phyloP scores from a whole-genome alignment of 2,888 invertebrate species.

The Steinernema hermaphroditum region DNA sequence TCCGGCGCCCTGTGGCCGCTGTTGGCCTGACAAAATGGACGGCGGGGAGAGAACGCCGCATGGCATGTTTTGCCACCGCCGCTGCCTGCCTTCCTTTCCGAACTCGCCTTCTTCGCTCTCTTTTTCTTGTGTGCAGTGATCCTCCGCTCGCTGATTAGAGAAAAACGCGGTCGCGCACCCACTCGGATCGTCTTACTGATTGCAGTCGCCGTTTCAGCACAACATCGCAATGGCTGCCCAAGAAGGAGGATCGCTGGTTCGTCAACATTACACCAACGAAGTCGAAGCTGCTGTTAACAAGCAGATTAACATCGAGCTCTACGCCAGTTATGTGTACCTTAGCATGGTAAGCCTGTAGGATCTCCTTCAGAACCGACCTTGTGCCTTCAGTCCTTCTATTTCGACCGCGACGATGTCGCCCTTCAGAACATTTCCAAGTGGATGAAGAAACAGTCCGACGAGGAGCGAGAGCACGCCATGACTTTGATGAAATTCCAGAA shows the following conservation, averaged over 20 bases:
- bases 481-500: constrained; percentile 69
- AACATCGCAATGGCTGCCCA: constrained; percentile 13
- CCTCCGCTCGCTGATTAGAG: not conserved
- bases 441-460: constrained; percentile 73
- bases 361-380: not conserved
- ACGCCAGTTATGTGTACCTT: constrained; percentile 77
- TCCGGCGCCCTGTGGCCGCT: constrained; percentile 1
- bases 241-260: constrained; percentile 40
- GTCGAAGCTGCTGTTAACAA: constrained; percentile 66
- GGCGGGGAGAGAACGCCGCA: not conserved
- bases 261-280: constrained; percentile 62
- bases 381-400: constrained; percentile 74
- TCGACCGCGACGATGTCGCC: constrained; percentile 81
- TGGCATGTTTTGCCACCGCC: not conserved
- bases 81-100: not conserved
- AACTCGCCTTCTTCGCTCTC: constrained; percentile 11
- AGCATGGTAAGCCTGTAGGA: constrained; percentile 73
- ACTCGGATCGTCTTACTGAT: not conserved
- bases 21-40: not conserved
- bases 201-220: not conserved
- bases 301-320: constrained; percentile 71
- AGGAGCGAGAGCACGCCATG: constrained; percentile 79
- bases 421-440: constrained; percentile 73
- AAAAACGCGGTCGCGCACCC: not conserved
- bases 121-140: not conserved